A percentile compares a stretch with the other conserved stretches of the same genome.
These are phyloP conservation scores for Drosophila vallismaia DNA, from an alignment of 2,888 invertebrate species.

Conservation along the genomic window DNA sequence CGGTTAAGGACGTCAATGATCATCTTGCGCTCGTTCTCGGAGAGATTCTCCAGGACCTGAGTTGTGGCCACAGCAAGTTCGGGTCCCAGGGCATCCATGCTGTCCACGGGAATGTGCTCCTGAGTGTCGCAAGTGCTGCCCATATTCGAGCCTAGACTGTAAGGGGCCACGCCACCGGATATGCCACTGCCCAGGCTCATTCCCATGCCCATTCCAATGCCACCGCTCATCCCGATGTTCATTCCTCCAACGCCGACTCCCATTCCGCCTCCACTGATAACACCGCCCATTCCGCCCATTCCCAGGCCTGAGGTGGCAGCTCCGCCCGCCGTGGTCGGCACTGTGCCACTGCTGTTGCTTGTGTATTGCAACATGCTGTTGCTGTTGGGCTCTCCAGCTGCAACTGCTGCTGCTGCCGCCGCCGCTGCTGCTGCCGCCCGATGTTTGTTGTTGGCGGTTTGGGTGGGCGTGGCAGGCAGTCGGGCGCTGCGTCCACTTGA, in stretches of 20 bases:
- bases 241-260: constrained; percentile 17
- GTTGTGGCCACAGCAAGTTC: constrained; percentile 82
- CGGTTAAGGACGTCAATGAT: constrained; percentile 85
- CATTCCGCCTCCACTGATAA: constrained; percentile 13
- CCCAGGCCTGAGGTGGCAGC: constrained; percentile 36
- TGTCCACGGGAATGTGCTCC: constrained; percentile 76
- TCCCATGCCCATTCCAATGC: constrained; percentile 37
- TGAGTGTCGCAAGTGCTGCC: constrained; percentile 61
- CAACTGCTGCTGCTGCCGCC: constrained; percentile 43
- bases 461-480: constrained; percentile 82
- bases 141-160: constrained; percentile 38
- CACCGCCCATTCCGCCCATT: constrained; percentile 17
- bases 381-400: constrained; percentile 69
- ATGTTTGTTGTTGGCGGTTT: constrained; percentile 70
- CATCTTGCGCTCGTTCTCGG: constrained; percentile 85
- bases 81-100: constrained; percentile 81
- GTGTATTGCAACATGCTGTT: constrained; percentile 72
- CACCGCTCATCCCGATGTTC: constrained; percentile 30
- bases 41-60: constrained; percentile 82
- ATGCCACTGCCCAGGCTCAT: constrained; percentile 36
- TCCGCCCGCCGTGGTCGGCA: constrained; percentile 33
- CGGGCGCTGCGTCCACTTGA: constrained; percentile 83
- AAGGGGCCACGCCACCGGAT: constrained; percentile 16
- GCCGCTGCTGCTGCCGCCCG: constrained; percentile 53
- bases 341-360: constrained; percentile 48